A percentile compares a stretch with the other conserved stretches of the same genome.
These are phyloP conservation scores for Azorinus chamasolen DNA, from an alignment of 2,888 invertebrate genomes.

Conservation along the genomic window DNA sequence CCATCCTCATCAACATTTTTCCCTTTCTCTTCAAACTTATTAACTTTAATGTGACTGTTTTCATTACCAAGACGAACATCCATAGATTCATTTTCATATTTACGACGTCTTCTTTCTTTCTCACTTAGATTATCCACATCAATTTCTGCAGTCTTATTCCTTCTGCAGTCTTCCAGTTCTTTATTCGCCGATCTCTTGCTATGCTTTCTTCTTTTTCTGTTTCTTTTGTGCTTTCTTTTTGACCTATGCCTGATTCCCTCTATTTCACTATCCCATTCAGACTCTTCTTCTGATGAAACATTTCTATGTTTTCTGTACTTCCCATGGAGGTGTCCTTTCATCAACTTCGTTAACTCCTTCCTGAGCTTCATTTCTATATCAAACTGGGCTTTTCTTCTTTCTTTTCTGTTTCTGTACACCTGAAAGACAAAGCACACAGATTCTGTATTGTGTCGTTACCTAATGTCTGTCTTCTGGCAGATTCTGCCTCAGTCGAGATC, in stretches of 20 bases:
- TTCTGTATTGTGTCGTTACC: slow-evolving; percentile 34
- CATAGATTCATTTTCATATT: too few relatives aligned
- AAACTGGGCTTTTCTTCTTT: slow-evolving; percentile 31
- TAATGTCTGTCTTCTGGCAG: slow-evolving; percentile 47
- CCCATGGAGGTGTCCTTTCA: too few relatives aligned
- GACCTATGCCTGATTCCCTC: slow-evolving; percentile 12
- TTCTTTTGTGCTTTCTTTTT: slow-evolving; percentile 6
- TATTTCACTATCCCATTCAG: neutral
- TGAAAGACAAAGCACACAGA: slow-evolving; percentile 36
- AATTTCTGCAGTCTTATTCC: too few relatives aligned
- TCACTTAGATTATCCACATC: too few relatives aligned
- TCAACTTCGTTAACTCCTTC: neutral
- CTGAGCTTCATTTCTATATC: neutral
- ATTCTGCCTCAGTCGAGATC: slow-evolving; percentile 30
- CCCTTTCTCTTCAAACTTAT: too few relatives aligned
- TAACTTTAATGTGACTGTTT: too few relatives aligned
- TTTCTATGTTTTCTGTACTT: neutral
- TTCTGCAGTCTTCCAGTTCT: slow-evolving; percentile 2
- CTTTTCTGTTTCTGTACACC: slow-evolving; percentile 46
- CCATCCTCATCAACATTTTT: too few relatives aligned
- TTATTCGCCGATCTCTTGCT: slow-evolving; percentile 19
- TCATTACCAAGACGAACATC: too few relatives aligned
- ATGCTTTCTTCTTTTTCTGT: slow-evolving; percentile 10
- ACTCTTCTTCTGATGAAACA: neutral
- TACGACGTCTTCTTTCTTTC: too few relatives aligned